Evolutionary conservation across 2,113 vertebrate species (phyloP), one percentile per base, ranked within the genome.

Genomic region (Vanacampus margaritifer): DNA sequence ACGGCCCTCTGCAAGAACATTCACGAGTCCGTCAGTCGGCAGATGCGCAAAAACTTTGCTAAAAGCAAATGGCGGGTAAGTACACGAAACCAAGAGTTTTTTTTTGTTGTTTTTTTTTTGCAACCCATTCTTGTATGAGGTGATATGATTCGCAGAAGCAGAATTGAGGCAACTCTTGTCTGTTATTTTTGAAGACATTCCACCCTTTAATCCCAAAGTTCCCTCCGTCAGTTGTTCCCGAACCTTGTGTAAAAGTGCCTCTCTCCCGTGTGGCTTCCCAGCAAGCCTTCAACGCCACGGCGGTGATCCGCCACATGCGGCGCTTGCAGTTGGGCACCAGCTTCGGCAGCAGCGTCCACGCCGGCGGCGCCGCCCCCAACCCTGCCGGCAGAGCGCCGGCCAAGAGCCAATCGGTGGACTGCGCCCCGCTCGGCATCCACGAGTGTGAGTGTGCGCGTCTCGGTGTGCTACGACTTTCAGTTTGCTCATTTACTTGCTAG

Each of bases 11-110:
- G 79, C 91, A 99, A 98, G 91, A 99, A 99, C 84, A 99, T 99
- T 71, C 97, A 99, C 0, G 96, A 98, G 73, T 99, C 97, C 0
- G 97, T 99, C 90, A 99, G 97, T 0, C 94, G 95, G n/a, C 97
- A 99, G 90, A 99, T 99, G 81, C 91, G 95, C 70, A 99, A 99
- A 91, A 99, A 99, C 83, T 99, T 99, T 41, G 97, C 97, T 3
- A 99, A 99, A 88, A 98, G 97, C 93, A 99, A 99, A 79, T 99
- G 97, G 97, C 95, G 95, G 94, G 97, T 99, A 88, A 95, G 41
- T 16, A 65, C 37, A 12, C 16, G 17, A 37, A 53, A n/a, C 32
- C 32, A 35, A 67, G 5, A 23, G 6, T 19, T 3, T 8, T 14
- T 13, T 32, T 10, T 45, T 43, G 12, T n/a, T n/a, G 12, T 16